A percentile compares a stretch with the other conserved stretches of the same genome.
These are phyloP conservation scores for Aporophyla nigra DNA, from an alignment of 2,888 invertebrate genomes.

Conservation along the genomic window DNA sequence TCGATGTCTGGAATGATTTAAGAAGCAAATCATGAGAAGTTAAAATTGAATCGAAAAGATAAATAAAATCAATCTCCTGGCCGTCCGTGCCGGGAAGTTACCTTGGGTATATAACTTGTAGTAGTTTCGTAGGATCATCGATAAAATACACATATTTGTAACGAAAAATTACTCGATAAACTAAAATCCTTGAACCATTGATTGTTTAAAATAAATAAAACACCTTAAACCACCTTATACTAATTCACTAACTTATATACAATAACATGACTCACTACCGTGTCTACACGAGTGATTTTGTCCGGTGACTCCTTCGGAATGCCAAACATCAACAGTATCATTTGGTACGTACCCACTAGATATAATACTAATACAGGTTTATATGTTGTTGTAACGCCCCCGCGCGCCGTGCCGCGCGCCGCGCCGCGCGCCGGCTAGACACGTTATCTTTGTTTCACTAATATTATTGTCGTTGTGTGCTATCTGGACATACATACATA, in stretches of 20 bases:
- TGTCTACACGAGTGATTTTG: slow-evolving; percentile 1
- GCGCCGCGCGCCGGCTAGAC: neutral
- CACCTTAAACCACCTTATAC: neutral
- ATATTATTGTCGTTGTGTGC: neutral
- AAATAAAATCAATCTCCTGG: slow-evolving; percentile 3
- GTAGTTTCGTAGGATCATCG: slow-evolving; percentile 46
- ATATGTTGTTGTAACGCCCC: neutral
- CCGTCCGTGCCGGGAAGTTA: neutral
- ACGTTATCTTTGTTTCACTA: slow-evolving; percentile 11
- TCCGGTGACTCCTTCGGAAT: neutral
- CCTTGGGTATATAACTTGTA: slow-evolving; percentile 37
- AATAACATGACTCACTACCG: slow-evolving; percentile 13
- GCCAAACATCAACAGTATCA: neutral
- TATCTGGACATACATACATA: neutral
- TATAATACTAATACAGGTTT: slow-evolving; percentile 1
- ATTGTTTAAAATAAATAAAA: neutral
- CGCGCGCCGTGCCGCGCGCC: no score
- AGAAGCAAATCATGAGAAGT: slow-evolving; percentile 15
- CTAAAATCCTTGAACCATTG: neutral
- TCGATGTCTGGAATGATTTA: neutral
- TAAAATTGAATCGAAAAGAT: slow-evolving; percentile 8
- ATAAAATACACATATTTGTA: slow-evolving; percentile 42
- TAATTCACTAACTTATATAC: neutral
- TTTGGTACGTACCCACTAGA: neutral
- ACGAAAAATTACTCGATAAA: neutral